A percentile compares a stretch with the other conserved stretches of the same genome.
Evolutionary conservation across 2,888 invertebrate genomes (phyloP).

Genomic region (Ennomos fuscantarius): DNA sequence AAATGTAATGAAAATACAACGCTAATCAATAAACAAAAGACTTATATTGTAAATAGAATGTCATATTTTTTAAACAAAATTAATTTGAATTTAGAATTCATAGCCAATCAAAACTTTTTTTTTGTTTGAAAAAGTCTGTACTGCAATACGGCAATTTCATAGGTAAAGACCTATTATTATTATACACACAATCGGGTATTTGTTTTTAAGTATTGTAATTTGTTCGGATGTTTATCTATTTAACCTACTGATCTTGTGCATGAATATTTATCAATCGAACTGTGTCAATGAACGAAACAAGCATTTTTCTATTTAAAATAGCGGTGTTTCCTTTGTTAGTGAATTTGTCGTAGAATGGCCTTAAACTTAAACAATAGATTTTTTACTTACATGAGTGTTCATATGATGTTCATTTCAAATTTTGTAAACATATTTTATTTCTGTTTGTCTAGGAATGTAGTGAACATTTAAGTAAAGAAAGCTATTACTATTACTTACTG

Average conservation of each 20-base stretch:
- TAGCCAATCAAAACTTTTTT: no score
- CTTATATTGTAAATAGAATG: no score
- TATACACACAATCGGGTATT: not conserved
- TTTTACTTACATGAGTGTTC: slow-evolving; percentile 1
- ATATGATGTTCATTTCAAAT: not conserved
- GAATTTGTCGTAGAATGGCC: not conserved
- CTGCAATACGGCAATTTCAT: no score
- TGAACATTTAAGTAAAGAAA: slow-evolving; percentile 1
- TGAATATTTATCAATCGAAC: slow-evolving; percentile 18
- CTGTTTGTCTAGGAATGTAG: slow-evolving; percentile 1
- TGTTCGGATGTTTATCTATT: slow-evolving; percentile 10
- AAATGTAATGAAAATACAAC: no score
- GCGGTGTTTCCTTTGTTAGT: slow-evolving; percentile 11
- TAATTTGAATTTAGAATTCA: no score
- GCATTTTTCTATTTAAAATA: slow-evolving; percentile 16
- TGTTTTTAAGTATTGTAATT: slow-evolving; percentile 9
- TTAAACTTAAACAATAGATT: not conserved
- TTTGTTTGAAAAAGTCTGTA: no score
- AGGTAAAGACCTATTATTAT: no score
- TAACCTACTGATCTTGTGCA: slow-evolving; percentile 17
- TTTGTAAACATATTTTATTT: not conserved
- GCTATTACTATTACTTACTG: not conserved
- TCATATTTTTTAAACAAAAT: no score
- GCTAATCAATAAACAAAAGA: no score
- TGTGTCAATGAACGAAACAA: slow-evolving; percentile 10